A percentile compares a stretch with the other conserved stretches of the same genome.
phyloP scores from a whole-genome alignment of 2,888 invertebrate species.

The Drosophila parthenogenetica region DNA sequence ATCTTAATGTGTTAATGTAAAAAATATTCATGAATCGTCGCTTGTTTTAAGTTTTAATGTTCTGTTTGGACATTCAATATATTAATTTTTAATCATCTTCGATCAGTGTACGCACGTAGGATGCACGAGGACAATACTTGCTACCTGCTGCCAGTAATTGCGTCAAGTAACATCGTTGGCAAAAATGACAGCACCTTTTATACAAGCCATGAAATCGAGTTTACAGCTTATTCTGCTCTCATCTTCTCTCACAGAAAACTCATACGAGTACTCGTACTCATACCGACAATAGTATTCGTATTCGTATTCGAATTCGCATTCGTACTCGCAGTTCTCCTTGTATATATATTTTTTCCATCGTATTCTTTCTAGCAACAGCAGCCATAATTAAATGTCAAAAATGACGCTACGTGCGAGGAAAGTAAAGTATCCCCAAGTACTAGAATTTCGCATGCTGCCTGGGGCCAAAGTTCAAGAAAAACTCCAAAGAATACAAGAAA shows the following conservation, averaged over 20 bases:
- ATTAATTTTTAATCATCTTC: not conserved
- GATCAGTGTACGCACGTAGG: slow-evolving; percentile 42
- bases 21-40: too few species aligned
- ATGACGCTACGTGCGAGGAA: slow-evolving; percentile 81
- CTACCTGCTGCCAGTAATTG: slow-evolving; percentile 27
- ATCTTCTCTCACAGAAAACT: slow-evolving; percentile 26
- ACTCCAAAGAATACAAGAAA: slow-evolving; percentile 31
- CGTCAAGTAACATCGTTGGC: slow-evolving; percentile 52
- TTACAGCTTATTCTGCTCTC: slow-evolving; percentile 57
- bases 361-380: slow-evolving; percentile 40
- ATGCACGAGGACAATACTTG: slow-evolving; percentile 31
- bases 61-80: too few species aligned
- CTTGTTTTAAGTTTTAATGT: too few species aligned
- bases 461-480: slow-evolving; percentile 56
- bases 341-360: slow-evolving; percentile 21
- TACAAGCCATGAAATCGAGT: slow-evolving; percentile 73
- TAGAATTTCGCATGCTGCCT: slow-evolving; percentile 30
- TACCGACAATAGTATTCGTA: slow-evolving; percentile 1
- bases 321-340: not conserved
- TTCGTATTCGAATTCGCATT: not conserved
- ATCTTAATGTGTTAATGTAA: too few species aligned
- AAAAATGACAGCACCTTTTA: slow-evolving; percentile 66
- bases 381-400: slow-evolving; percentile 84
- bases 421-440: slow-evolving; percentile 49
- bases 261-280: slow-evolving; percentile 18